A percentile compares a stretch with the other conserved stretches of the same genome.
These are phyloP conservation scores for Pseudomyrmex dendroicus DNA, from an alignment of 1,140 invertebrate genomes.

Conservation along the genomic window DNA sequence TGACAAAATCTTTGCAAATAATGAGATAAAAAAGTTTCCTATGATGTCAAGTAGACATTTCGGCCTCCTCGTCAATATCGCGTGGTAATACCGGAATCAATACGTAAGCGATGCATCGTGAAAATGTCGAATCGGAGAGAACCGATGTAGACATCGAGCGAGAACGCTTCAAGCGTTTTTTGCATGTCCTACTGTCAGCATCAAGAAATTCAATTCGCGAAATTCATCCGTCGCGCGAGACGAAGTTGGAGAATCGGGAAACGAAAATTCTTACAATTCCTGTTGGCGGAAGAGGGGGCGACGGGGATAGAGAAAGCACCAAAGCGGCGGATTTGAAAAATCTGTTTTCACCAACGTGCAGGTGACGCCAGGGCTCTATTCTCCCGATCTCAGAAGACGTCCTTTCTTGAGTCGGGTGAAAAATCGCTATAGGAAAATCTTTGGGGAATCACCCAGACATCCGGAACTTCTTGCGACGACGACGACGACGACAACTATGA, in stretches of 20 bases:
- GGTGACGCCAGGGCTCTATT: conserved; percentile 56
- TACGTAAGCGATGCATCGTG: conserved; percentile 51
- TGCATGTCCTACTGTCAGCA: conserved; percentile 60
- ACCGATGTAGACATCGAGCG: conserved; percentile 54
- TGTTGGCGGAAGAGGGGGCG: not conserved
- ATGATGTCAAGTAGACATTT: not conserved
- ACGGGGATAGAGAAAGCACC: conserved; percentile 23
- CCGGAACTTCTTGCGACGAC: conserved; percentile 53
- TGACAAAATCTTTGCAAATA: not conserved
- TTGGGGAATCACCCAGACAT: conserved; percentile 54
- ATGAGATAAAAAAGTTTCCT: not conserved
- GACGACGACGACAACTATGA: conserved; percentile 39
- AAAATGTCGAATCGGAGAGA: conserved; percentile 56
- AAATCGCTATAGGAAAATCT: conserved; percentile 61
- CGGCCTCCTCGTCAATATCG: conserved; percentile 10
- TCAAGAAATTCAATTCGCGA: conserved; percentile 61
- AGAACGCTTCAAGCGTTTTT: conserved; percentile 49
- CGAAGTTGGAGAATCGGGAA: conserved; percentile 46
- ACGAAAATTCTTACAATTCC: conserved; percentile 60
- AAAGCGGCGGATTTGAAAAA: conserved; percentile 61
- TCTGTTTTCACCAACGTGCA: conserved; percentile 60
- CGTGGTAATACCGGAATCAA: conserved; percentile 42
- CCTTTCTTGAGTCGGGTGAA: conserved; percentile 57
- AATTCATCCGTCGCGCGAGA: conserved; percentile 60
- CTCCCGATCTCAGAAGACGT: conserved; percentile 55